A percentile compares a stretch with the other conserved stretches of the same genome.
These are phyloP conservation scores for Eublepharis macularius DNA, from an alignment of 2,113 vertebrate genomes.

Conservation along the genomic window DNA sequence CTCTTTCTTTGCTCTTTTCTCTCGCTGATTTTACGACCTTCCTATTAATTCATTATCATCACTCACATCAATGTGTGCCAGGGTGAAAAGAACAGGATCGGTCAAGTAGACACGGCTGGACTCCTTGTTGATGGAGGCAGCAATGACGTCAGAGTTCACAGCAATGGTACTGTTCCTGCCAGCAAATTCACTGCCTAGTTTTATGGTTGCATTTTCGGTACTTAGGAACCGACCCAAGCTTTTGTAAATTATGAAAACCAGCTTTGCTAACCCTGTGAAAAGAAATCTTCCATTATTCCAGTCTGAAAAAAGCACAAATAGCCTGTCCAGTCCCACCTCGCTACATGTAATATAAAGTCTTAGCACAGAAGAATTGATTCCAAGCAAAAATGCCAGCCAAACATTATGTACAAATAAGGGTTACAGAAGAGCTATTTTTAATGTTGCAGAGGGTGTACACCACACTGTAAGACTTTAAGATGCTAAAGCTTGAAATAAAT, in stretches of 20 bases:
- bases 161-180: constrained; percentile 90
- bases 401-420: not conserved
- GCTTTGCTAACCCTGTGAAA: constrained; percentile 88
- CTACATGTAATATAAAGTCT: not conserved
- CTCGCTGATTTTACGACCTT: constrained; percentile 76
- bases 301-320: not conserved
- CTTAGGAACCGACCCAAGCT: constrained; percentile 95
- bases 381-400: not conserved
- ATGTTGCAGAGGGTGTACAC: constrained; percentile 19
- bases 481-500: constrained; percentile 27
- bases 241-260: constrained; percentile 98
- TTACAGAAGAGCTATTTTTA: constrained; percentile 31
- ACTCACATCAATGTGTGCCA: constrained; percentile 98
- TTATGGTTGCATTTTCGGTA: constrained; percentile 95
- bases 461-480: constrained; percentile 20
- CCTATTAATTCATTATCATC: constrained; percentile 64
- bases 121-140: constrained; percentile 98
- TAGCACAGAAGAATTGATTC: constrained; percentile 7
- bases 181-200: constrained; percentile 83
- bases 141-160: constrained; percentile 96
- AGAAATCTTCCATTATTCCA: not conserved
- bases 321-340: not conserved
- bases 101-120: constrained; percentile 97
- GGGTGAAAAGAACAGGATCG: constrained; percentile 95
- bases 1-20: constrained; percentile 59